phyloP scores from a whole-genome alignment of 1,140 invertebrate species.

The Elysia chlorotica region DNA sequence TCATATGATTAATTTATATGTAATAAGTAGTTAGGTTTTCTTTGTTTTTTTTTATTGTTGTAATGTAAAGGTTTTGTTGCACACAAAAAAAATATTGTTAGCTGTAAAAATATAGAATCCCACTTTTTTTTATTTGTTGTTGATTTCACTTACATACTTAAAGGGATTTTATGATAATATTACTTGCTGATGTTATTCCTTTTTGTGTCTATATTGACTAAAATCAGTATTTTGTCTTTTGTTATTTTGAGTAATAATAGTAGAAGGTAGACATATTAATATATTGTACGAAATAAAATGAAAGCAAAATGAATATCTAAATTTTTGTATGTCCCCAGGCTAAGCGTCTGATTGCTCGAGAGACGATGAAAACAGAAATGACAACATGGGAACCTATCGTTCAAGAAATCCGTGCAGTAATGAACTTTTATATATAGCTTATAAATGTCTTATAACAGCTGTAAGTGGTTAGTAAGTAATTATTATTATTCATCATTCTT shows the following conservation, averaged over 20 bases:
- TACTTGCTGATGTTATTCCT: background rate
- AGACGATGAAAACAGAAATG: background rate
- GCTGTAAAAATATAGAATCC: too few species aligned
- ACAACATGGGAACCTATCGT: conserved; percentile 21
- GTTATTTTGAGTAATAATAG: background rate
- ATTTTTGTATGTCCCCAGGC: conserved; percentile 4
- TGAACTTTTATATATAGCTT: background rate
- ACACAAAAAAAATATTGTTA: too few species aligned
- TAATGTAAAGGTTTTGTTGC: too few species aligned
- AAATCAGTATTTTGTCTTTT: background rate
- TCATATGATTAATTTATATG: background rate
- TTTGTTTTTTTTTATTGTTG: background rate
- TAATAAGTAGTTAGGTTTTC: background rate
- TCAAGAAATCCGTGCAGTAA: background rate
- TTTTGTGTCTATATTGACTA: background rate
- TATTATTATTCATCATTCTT: background rate
- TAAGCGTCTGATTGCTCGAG: conserved; percentile 15
- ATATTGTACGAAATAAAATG: background rate
- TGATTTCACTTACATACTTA: background rate
- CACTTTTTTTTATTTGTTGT: too few species aligned
- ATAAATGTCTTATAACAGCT: background rate
- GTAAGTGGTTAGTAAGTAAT: background rate
- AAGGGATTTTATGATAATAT: background rate
- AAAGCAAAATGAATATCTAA: background rate
- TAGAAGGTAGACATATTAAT: background rate